Base-by-base conservation (phyloP, 1,140 invertebrate genomes). In the Microvelia longipes region DNA sequence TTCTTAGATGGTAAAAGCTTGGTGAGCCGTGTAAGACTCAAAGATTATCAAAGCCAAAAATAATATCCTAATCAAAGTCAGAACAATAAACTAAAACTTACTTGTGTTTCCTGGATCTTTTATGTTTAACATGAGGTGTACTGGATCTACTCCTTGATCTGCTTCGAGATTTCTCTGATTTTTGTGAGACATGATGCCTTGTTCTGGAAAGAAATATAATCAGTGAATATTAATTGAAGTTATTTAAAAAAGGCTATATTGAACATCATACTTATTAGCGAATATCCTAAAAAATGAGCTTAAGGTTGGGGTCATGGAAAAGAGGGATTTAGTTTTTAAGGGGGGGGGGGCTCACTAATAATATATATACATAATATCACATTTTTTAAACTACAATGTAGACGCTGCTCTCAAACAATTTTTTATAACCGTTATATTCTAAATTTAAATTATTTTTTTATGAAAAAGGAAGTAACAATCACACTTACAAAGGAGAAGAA, bases 101-200 rank as follows among this genome's bases (percentile, higher is more conserved):
- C 69, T 80, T 78, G 68, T 81, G 80, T 66, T 82, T 83, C 72
- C 81, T 81, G 15, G 75, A 75, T 64, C 78, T 73, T 74, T 80
- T 81, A 64, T 76, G 73, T 73, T 80, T 80, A 0, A 79, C 78
- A 29, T 77, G 79, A 24, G 79, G 79, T 71, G 83, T 85, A 30
- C 80, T 78, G 1, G 83, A 84, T 72, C 83, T 77, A 0, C 77
- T 78, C 25, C 77, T 71, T 35, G 81, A 83, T 73, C 78, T 80
- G 76, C 77, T 84, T 66, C 15, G 77, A 75, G 35, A 50, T 50
- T 50, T 50, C 35, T 50, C 35, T 50, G 35, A 50, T 50, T 69
- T 83, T 81, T 73, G 80, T 76, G 70, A 84, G 67, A 76, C 75
- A 76, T 82, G 80, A 29, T 75, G 71, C 69, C 82, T 82, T 14